Evolutionary conservation across 2,888 invertebrate species (phyloP).

Genomic region (Empis livida): DNA sequence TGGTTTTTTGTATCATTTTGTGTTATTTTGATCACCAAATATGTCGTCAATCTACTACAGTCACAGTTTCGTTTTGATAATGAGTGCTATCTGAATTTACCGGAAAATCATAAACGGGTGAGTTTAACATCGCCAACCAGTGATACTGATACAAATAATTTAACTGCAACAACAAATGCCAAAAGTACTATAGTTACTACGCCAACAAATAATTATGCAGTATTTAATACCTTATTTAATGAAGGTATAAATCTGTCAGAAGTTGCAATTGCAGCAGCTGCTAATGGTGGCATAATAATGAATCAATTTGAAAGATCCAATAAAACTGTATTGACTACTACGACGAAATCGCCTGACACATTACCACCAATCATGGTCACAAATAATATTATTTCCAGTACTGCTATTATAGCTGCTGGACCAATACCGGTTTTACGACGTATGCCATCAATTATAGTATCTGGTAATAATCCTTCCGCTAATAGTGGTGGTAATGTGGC

Average conservation of each 20-base stretch:
- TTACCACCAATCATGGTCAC: not conserved
- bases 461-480: constrained; percentile 33
- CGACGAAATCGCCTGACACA: no score
- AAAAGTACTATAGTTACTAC: constrained; percentile 12
- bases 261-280: no score
- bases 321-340: no score
- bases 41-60: constrained; percentile 40
- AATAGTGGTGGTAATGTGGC: constrained; percentile 38
- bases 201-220: constrained; percentile 4
- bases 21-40: not conserved
- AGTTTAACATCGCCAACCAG: constrained; percentile 39
- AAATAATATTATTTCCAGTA: not conserved
- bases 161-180: constrained; percentile 27
- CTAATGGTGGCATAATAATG: no score
- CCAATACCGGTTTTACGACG: constrained; percentile 37
- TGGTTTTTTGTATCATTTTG: not conserved
- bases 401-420: constrained; percentile 17
- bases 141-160: constrained; percentile 23
- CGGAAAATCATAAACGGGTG: constrained; percentile 98
- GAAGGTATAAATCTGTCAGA: no score
- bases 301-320: no score
- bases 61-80: constrained; percentile 99
- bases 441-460: constrained; percentile 36
- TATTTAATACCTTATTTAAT: constrained; percentile 2
- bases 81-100: constrained; percentile 94